These are phyloP conservation scores for Microcebus murinus DNA, from an alignment of 2,113 vertebrate species.

Conservation along the genomic window DNA sequence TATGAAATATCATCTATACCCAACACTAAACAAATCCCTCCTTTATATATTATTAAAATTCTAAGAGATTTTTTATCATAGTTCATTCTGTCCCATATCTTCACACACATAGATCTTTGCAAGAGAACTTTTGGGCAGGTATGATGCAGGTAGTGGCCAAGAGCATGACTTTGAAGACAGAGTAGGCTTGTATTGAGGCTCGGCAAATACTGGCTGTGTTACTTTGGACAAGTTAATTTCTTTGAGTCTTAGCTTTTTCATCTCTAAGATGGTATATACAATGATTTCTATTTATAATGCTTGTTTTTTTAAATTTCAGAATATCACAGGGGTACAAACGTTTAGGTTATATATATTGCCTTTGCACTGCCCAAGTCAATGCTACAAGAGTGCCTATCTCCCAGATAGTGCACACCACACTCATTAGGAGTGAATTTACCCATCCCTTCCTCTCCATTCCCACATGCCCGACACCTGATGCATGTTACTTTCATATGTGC, in stretches of 20 bases:
- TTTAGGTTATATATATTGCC: no score
- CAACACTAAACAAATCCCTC: background rate
- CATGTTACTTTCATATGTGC: no score
- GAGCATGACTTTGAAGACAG: background rate
- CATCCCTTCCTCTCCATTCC: no score
- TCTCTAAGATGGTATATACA: background rate
- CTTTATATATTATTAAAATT: background rate
- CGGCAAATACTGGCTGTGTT: background rate
- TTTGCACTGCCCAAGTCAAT: accelerated
- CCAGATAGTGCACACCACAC: no score
- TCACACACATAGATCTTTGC: background rate
- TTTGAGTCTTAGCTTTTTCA: background rate
- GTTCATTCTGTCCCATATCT: background rate
- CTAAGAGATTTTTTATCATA: background rate
- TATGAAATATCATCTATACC: background rate
- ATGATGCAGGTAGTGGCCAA: background rate
- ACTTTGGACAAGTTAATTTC: background rate
- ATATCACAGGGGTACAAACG: no score
- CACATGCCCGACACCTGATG: no score
- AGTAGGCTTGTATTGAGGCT: background rate
- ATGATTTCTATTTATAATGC: background rate
- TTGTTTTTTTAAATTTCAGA: no score
- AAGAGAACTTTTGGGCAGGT: background rate
- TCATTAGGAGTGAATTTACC: no score
- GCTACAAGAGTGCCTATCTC: no score